Base-by-base conservation (phyloP, 2,797 vertebrate genomes). In the Hapalemur alaotrensis region DNA sequence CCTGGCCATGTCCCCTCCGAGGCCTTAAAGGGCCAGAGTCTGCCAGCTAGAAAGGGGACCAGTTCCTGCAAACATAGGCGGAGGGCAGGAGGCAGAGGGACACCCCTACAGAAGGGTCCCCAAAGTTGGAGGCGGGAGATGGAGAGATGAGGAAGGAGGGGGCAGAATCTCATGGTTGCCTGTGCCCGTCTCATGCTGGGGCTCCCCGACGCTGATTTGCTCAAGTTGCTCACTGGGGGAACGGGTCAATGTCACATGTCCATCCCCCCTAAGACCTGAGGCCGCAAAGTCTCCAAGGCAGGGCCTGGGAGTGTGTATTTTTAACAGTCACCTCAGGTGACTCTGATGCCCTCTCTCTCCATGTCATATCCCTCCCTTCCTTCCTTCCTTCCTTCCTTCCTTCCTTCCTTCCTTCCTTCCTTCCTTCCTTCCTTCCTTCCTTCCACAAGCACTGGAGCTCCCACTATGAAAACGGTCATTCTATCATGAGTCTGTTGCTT, bases 1-100 rank as follows among this genome's bases (percentile, higher is more conserved):
- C 50, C 91, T 96, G 96, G 91, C 28, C 7, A 67, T 35, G 23
- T 90, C 97, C 86, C 89, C 67, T 63, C 73, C 84, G 48, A 57
- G 80, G 87, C 38, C 80, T 98, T 98, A 98, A 98, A 98, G 97
- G 73, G 96, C 91, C 83, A 96, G 93, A 6, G 4, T 46, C 83
- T 12, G 38, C 70, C 22, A 28, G 32, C 76, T 83, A 86, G n/a
- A 57, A 84, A 93, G 91, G 61, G 81, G 48, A 75, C 30, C 8
- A 25, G 30, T 22, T 61, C 57, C 43, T 91, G 48, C 10, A 50
- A 70, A 78, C 18, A 63, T 0, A 89, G 75, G 32, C n/a, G 43
- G 15, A 59, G 25, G 35, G 61, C 30, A 43, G 35, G 48, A 90
- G 80, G 63, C 5, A 2, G 69, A 50, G 48, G 15, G 54, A 63